Evolutionary conservation across 2,113 vertebrate species (phyloP), one percentile per base, ranked within the genome.

Genomic region (Seriola dumerili): DNA sequence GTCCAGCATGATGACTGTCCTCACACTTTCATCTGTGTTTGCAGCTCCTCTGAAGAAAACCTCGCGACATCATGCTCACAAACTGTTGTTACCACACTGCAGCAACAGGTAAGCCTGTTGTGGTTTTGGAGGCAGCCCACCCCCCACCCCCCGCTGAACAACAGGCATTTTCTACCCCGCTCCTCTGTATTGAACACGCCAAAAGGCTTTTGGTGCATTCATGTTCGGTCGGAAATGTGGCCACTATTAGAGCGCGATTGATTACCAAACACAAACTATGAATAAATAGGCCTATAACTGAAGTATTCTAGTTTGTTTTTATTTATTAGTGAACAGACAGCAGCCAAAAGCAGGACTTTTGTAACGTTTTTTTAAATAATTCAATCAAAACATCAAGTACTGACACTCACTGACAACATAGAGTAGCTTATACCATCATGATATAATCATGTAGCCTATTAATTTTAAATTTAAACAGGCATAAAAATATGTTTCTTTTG

Each of bases 171-270:
- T 62, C 57, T 25, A n/a, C 77, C 42, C 80, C 17, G 72, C 62
- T 74, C 48, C 54, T 21, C 50, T 81, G 79, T 80, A 85, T 85
- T 82, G 78, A 89, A 87, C 70, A 78, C 19, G 68, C 72, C 75
- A 48, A 91, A 78, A 85, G 74, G 79, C 64, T 88, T 73, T 38
- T 64, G 91, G 12, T 89, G 91, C 90, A 19, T 92, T 91, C 83
- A 81, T 0, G 76, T 32, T 48, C 90, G 0, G 71, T 91, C 62
- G 89, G 85, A 91, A 83, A 85, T 70, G 40, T 64, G 40, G 13
- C 4, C 14, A 19, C 73, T 65, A 2, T 1, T 4, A 50, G 4
- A 7, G 0, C 8, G 8, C 10, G 8, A 58, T 19, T n/a, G 32
- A 68, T 57, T 68, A 50, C 4, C 1, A 19, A 44, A 23, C 8